phyloP scores from a whole-genome alignment of 2,113 vertebrate genomes.

The Albula goreensis region DNA sequence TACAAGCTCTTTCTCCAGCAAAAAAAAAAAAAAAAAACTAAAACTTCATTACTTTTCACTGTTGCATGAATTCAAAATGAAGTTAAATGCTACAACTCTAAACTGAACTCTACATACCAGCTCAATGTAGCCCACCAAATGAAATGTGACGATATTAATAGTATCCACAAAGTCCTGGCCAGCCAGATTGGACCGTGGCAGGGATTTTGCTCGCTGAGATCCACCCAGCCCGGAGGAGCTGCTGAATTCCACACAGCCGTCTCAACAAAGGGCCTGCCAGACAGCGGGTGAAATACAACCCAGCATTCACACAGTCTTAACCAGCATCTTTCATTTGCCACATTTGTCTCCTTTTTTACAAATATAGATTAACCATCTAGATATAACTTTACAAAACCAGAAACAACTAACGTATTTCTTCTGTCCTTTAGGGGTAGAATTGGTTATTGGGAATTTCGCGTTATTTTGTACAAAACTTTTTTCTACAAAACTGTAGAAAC shows the following conservation, averaged over 20 bases:
- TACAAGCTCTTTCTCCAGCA: no score
- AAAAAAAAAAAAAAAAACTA: no score
- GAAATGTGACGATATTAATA: background rate
- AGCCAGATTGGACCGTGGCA: background rate
- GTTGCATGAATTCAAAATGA: no score
- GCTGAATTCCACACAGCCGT: background rate
- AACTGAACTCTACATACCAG: background rate
- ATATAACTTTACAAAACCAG: background rate
- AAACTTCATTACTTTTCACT: no score
- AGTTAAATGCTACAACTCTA: background rate
- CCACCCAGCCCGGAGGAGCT: background rate
- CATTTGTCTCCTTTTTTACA: background rate
- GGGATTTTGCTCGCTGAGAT: background rate
- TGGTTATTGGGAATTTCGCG: no score
- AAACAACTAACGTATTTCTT: no score
- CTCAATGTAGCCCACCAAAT: background rate
- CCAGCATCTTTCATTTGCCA: background rate
- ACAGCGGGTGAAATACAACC: background rate
- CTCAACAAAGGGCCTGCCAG: background rate
- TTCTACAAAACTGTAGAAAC: background rate
- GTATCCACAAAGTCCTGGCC: background rate
- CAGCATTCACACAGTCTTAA: background rate
- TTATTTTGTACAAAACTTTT: background rate
- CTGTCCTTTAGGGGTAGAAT: no score
- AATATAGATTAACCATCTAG: background rate